These are phyloP conservation scores for Drosophila parthenogenetica DNA, from an alignment of 2,888 invertebrate species.

Conservation along the genomic window DNA sequence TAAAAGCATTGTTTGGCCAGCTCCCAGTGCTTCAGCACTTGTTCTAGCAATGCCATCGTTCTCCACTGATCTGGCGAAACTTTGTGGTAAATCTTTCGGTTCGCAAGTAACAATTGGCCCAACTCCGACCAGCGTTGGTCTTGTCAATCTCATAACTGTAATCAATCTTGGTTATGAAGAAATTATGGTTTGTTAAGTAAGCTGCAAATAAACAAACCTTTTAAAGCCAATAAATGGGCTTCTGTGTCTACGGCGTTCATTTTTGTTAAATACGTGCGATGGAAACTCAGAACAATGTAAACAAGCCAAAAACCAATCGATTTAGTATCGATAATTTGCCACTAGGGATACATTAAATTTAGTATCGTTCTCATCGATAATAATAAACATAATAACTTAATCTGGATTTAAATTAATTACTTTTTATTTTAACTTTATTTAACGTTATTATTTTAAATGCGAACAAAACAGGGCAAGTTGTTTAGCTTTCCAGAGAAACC, in stretches of 20 bases:
- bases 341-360: slow-evolving; percentile 20
- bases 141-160: slow-evolving; percentile 96
- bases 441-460: background rate
- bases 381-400: background rate
- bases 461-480: background rate
- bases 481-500: slow-evolving; percentile 81
- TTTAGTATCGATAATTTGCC: slow-evolving; percentile 4
- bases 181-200: background rate
- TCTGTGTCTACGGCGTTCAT: slow-evolving; percentile 82
- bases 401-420: background rate
- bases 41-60: slow-evolving; percentile 93
- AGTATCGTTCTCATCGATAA: background rate
- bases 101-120: slow-evolving; percentile 92
- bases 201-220: slow-evolving; percentile 71
- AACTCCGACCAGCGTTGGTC: slow-evolving; percentile 94
- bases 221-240: slow-evolving; percentile 84
- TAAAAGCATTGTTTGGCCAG: slow-evolving; percentile 95
- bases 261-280: slow-evolving; percentile 10
- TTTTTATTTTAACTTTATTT: background rate
- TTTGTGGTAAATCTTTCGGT: slow-evolving; percentile 93
- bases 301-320: slow-evolving; percentile 22
- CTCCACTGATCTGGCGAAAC: slow-evolving; percentile 91
- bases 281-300: slow-evolving; percentile 13
- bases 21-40: slow-evolving; percentile 89
- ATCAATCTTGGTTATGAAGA: background rate